Percentiles rank a stretch among this genome's conserved stretches.
phyloP scores from a whole-genome alignment of 2,888 invertebrate species.

The Steinernema scapterisci region DNA sequence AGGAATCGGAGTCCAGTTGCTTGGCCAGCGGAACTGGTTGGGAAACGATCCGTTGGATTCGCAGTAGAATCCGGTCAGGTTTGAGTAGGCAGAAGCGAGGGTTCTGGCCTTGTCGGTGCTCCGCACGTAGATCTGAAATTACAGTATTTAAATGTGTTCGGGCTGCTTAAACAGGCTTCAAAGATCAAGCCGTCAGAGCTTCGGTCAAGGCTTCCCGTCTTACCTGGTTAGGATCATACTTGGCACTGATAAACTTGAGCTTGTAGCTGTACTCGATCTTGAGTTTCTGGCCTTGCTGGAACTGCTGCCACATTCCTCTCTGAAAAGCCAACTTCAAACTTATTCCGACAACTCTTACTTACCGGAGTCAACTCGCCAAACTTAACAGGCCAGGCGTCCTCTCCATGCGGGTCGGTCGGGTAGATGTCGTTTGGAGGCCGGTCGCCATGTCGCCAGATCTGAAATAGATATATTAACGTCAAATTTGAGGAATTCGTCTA shows the following conservation, averaged over 20 bases:
- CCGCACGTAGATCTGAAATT: constrained; percentile 63
- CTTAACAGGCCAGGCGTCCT: constrained; percentile 80
- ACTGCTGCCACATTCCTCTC: constrained; percentile 59
- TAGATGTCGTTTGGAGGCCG: constrained; percentile 82
- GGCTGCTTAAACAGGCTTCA: too few species aligned
- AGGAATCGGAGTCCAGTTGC: constrained; percentile 57
- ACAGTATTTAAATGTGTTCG: too few species aligned
- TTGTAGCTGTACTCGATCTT: constrained; percentile 46
- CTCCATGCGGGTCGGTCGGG: constrained; percentile 81
- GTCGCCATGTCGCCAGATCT: constrained; percentile 87
- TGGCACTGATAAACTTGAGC: constrained; percentile 39
- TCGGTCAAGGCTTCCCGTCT: too few species aligned
- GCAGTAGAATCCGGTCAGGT: constrained; percentile 79
- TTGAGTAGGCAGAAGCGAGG: constrained; percentile 81
- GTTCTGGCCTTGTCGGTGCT: constrained; percentile 69
- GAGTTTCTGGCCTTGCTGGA: constrained; percentile 49
- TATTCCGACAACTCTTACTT: constrained; percentile 51
- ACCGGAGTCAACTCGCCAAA: constrained; percentile 86
- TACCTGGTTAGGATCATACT: constrained; percentile 46
- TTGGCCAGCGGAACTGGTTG: constrained; percentile 46
- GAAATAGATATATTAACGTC: constrained; percentile 55
- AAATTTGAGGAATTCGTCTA: too few species aligned
- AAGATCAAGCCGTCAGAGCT: too few species aligned
- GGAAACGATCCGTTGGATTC: constrained; percentile 50
- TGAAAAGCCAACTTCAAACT: constrained; percentile 42